A percentile compares a stretch with the other conserved stretches of the same genome.
phyloP scores from a whole-genome alignment of 2,113 vertebrate genomes.

The Sakesphorus luctuosus region DNA sequence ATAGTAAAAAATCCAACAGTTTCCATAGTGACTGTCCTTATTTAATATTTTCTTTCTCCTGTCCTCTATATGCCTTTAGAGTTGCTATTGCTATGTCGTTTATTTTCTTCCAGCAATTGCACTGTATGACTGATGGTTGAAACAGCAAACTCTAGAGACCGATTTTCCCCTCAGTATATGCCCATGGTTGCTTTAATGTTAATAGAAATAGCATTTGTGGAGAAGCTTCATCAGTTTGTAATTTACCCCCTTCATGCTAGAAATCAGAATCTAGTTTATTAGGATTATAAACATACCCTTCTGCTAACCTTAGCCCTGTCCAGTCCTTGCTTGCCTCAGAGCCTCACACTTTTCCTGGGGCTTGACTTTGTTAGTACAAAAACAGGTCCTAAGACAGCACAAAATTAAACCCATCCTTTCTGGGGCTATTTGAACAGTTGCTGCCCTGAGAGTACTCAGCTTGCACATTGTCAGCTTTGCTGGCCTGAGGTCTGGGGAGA shows the following conservation, averaged over 20 bases:
- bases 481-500: neutral
- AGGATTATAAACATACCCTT: neutral
- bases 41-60: slow-evolving; percentile 54
- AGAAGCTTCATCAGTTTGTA: slow-evolving; percentile 26
- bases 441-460: neutral
- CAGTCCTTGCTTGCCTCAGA: neutral
- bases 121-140: neutral
- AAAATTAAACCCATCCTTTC: neutral
- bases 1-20: slow-evolving; percentile 37
- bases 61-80: slow-evolving; percentile 32
- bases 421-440: neutral
- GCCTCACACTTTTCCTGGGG: neutral
- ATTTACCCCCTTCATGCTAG: neutral
- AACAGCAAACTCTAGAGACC: slow-evolving; percentile 23
- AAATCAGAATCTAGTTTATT: slow-evolving; percentile 20
- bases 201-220: slow-evolving; percentile 31
- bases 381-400: neutral
- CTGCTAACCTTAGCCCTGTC: neutral
- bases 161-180: neutral
- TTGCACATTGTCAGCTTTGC: neutral
- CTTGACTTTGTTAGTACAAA: neutral
- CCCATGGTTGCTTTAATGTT: slow-evolving; percentile 13
- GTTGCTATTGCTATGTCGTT: neutral
- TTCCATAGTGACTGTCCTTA: slow-evolving; percentile 59
- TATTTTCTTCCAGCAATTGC: slow-evolving; percentile 18